Evolutionary conservation across 2,888 invertebrate genomes (phyloP), one percentile per base, ranked within the genome.

Genomic region (Macrosoma leucophasiata): DNA sequence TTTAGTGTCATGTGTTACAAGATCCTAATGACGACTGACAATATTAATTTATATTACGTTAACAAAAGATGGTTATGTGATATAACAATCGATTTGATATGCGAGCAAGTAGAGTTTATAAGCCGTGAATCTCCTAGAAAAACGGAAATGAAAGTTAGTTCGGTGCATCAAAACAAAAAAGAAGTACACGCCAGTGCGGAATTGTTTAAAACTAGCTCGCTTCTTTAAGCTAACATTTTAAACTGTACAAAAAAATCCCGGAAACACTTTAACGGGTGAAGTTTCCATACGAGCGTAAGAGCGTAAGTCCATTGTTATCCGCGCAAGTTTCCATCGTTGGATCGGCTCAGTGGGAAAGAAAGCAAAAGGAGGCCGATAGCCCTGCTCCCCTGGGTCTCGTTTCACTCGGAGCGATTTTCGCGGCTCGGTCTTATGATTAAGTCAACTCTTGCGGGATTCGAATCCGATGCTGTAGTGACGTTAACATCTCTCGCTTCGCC

Each of bases 401-500:
- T 81, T 71, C 55, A 63, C 59, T 61, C 58, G 65, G 59, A 77
- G 70, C 78, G 76, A 75, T 79, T 77, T 70, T 75, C 74, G 73
- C 75, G 69, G 69, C 66, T 60, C 77, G 71, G 70, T 79, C 75
- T 78, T 81, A 81, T 82, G 78, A 82, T 84, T 82, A 79, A 82
- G 74, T 70, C 74, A 64, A 69, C 58, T 71, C 82, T 72, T 46
- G 58, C 52, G 81, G 79, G 82, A 78, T 56, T 72, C 51, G 48
- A 46, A 58, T 57, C 58, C 58, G 62, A 64, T 58, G 47, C 58
- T 41, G 37, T 39, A 39, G 48, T 43, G 41, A 43, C 44, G 49
- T 33, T 42, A 39, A 37, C n/a, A n/a, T n/a, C n/a, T n/a, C 53
- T 55, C 48, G 50, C 50, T 50, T 54, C 50, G 53, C 50, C 52